Evolutionary conservation across 1,140 invertebrate species (phyloP), one percentile per base, ranked within the genome.

Genomic region (Hirudo medicinalis): DNA sequence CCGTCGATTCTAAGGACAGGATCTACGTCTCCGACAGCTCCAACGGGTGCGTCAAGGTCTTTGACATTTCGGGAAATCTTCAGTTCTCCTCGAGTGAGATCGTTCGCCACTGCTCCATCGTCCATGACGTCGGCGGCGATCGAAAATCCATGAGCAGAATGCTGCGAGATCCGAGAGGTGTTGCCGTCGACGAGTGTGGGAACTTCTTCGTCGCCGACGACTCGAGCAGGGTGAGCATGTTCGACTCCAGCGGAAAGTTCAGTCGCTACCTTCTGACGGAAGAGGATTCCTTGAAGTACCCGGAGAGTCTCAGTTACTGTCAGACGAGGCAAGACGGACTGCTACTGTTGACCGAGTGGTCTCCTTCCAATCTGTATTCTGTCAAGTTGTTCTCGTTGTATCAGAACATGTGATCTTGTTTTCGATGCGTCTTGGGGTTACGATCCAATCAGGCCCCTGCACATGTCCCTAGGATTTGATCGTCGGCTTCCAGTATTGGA

Each of bases 171-270:
- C 69, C 69, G 27, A 36, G 69, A 49, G 69, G 69, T 27, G 25
- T 72, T 13, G 25, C 40, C 67, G 43, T 70, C 22, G 72, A 72
- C 43, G 32, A 40, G 36, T 70, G 55, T 13, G 67, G 72, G 1
- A 72, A 72, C 55, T 27, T 72, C 11, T 53, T 70, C n/a, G 72
- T 72, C 20, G 72, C 72, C 53, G 72, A 72, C 43, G 72, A 72
- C 25, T 70, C 29, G 8, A 72, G 72, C 40, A 36, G 72, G 11
- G 72, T 72, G 4, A 22, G 49, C 13, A 54, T 69, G 49, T 72
- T 69, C 68, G 57, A 63, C 29, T 9, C 22, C 3, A 40, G 22
- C 20, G 72, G 72, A 9, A 72, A 57, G 25, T 72, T 53, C 57
- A 63, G 57, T 22, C 43, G 43, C 20, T 70, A 72, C 67, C 66